Evolutionary conservation across 2,113 vertebrate species (phyloP).

Genomic region (Craseonycteris thonglongyai): DNA sequence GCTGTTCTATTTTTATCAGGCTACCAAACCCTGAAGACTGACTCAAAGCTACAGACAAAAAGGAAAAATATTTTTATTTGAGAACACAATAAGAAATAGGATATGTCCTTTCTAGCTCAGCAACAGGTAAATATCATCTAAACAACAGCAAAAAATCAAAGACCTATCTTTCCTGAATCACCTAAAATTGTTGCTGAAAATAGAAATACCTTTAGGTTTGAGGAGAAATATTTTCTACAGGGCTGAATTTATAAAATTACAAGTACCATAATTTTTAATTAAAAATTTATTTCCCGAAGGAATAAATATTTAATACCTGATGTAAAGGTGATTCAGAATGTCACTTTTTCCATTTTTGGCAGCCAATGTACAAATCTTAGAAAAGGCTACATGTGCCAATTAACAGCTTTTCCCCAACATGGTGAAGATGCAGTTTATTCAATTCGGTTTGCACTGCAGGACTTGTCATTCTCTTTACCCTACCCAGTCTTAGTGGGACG

Average conservation of each 20-base stretch:
- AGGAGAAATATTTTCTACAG: conserved; percentile 1
- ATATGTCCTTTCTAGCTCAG: neutral
- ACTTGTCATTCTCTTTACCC: neutral
- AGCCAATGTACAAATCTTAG: neutral
- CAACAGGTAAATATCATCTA: conserved; percentile 20
- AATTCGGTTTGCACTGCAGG: neutral
- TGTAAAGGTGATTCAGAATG: conserved; percentile 32
- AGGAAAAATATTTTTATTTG: conserved; percentile 16
- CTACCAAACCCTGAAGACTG: neutral
- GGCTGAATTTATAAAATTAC: conserved; percentile 4
- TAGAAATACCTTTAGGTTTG: neutral
- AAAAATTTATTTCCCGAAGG: conserved; percentile 43
- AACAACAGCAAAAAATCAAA: neutral
- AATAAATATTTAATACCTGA: conserved; percentile 29
- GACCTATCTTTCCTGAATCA: neutral
- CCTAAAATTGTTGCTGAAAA: neutral
- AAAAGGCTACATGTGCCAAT: neutral
- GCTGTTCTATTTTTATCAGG: neutral
- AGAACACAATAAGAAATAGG: conserved; percentile 11
- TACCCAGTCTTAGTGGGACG: conserved; percentile 53
- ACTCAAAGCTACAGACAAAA: neutral
- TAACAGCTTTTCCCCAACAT: conserved; percentile 9
- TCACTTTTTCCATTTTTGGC: conserved; percentile 40
- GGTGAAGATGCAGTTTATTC: neutral
- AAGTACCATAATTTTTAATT: conserved; percentile 40